Percentiles rank a stretch among this genome's conserved stretches.
Conservation (phyloP, 2,113 vertebrate genomes). For the Cariama cristata region DNA sequence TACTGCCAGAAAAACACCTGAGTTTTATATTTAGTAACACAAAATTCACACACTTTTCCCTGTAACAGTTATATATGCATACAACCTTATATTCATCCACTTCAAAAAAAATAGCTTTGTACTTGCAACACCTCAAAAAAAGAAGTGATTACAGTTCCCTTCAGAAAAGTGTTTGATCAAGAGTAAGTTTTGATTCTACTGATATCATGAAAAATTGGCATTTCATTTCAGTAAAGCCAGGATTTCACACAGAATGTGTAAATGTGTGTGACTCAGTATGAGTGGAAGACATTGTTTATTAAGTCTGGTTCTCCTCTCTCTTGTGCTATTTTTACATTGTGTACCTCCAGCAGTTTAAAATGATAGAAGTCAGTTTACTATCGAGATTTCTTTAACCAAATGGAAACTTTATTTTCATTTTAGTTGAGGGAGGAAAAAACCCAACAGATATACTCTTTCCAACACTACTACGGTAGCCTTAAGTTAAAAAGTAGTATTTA, state of each 20-base stretch:
- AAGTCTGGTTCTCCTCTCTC: neutral
- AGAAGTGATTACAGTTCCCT: neutral
- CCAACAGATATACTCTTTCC: neutral
- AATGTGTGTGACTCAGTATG: neutral
- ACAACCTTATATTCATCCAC: neutral
- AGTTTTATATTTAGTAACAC: neutral
- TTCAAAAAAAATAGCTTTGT: neutral
- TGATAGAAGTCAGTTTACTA: neutral
- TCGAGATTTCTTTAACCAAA: neutral
- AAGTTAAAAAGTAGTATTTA: neutral
- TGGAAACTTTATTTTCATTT: neutral
- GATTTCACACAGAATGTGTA: neutral
- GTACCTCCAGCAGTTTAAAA: neutral
- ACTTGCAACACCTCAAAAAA: neutral
- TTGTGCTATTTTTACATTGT: neutral
- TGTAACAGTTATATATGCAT: neutral
- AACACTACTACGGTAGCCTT: neutral
- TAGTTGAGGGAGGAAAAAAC: neutral
- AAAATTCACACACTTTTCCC: neutral
- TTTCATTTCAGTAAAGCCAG: neutral
- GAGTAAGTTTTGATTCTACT: neutral
- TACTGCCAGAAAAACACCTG: neutral
- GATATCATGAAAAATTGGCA: neutral
- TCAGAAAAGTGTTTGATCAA: neutral
- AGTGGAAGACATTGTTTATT: neutral